Percentiles rank a stretch among this genome's conserved stretches.
phyloP scores from a whole-genome alignment of 2,113 vertebrate species.

The Entosphenus tridentatus region DNA sequence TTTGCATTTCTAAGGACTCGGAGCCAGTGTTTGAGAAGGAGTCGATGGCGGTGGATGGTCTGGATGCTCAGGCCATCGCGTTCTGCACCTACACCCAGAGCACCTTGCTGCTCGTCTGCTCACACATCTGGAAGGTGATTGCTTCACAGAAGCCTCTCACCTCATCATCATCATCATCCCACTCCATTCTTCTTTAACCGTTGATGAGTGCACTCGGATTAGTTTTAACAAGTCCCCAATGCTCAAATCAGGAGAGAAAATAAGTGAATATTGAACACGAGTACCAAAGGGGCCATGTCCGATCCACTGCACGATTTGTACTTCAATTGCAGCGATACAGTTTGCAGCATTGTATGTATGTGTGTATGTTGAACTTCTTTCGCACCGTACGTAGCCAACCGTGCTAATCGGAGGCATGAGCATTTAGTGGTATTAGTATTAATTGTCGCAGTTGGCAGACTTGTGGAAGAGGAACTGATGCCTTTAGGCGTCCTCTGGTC shows the following conservation, averaged over 20 bases:
- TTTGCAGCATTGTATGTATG: too few species aligned
- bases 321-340: too few species aligned
- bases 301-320: too few species aligned
- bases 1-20: neutral
- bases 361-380: too few species aligned
- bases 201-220: neutral
- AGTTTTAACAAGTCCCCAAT: neutral
- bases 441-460: too few species aligned
- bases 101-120: neutral
- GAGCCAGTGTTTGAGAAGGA: neutral
- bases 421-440: too few species aligned
- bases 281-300: too few species aligned
- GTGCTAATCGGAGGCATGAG: too few species aligned
- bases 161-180: neutral
- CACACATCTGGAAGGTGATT: conserved; percentile 6
- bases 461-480: too few species aligned
- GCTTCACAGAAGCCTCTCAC: neutral
- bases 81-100: neutral
- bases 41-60: neutral
- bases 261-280: neutral
- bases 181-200: neutral
- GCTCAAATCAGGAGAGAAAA: neutral
- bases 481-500: too few species aligned
- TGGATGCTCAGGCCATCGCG: neutral
- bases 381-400: too few species aligned